Base-by-base conservation (phyloP, 2,888 invertebrate species). In the Anthophora plumipes region DNA sequence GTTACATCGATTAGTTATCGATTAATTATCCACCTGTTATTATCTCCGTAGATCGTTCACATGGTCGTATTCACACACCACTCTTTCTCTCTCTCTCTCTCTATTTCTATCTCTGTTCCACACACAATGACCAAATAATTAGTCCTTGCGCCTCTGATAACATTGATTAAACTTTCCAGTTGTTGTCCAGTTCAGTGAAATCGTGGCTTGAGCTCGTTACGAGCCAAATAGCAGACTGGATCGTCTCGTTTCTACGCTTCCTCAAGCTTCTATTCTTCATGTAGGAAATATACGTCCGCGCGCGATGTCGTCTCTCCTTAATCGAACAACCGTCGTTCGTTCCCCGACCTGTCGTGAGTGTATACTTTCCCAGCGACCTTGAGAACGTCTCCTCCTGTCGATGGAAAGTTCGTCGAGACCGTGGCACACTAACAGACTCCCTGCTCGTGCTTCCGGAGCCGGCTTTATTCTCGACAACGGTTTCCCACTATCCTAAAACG, bases 151-250 rank as follows among this genome's bases (percentile, higher is more conserved):
- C 37, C 12, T 61, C 57, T 85, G 85, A 85, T 72, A 78, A 84
- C 57, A 80, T 72, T 76, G 74, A 85, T 91, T 90, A 70, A 91
- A 88, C 85, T 57, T 92, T 92, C 91, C 91, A 92, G 92, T 92
- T 91, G 78, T 85, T 89, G 84, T 86, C 90, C 82, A 71, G 88
- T 79, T 77, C 88, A 84, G 89, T 85, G 87, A 88, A 85, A 80
- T 84, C 89, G 85, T 91, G 91, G 90, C 89, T 91, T 83, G 85
- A 82, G 84, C 85, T 84, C 77, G 79, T 91, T 83, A 85, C 88
- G 84, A 88, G 89, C 85, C 89, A 88, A 76, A 88, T 92, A 89
- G 85, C 89, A 85, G 78, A 84, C 77, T 91, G 91, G 91, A 89
- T 90, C 87, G 87, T 83, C 88, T 86, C 91, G 76, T 89, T 91